phyloP scores from a whole-genome alignment of 1,140 invertebrate genomes.

The Bombus consobrinus region DNA sequence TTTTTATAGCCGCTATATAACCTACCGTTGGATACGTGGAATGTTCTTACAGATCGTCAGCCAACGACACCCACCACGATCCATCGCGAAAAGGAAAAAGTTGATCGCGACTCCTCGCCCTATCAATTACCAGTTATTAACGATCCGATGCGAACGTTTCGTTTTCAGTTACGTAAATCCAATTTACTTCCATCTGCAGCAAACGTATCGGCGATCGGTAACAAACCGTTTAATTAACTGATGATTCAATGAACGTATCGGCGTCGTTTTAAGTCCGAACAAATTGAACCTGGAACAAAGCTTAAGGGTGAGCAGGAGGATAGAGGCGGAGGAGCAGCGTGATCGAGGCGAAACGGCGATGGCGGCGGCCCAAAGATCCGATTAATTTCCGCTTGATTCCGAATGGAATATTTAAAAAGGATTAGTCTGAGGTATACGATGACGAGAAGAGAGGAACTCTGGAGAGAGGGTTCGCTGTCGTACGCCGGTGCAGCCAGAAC shows the following conservation, averaged over 20 bases:
- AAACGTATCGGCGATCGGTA: conserved; percentile 35
- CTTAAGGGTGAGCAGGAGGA: neutral
- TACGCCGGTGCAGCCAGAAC: neutral
- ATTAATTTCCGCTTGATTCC: conserved; percentile 72
- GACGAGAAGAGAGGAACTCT: conserved; percentile 23
- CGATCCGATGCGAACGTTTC: conserved; percentile 24
- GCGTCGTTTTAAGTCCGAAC: conserved; percentile 42
- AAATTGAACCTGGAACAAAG: conserved; percentile 42
- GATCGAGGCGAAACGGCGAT: no score
- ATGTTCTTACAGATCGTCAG: no score
- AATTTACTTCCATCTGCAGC: conserved; percentile 31
- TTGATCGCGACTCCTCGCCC: neutral
- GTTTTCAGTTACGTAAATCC: conserved; percentile 34
- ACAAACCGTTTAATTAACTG: conserved; percentile 52
- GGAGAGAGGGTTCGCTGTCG: neutral
- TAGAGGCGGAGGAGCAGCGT: no score
- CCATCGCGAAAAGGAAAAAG: neutral
- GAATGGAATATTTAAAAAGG: conserved; percentile 73
- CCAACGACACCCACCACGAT: no score
- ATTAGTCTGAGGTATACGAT: conserved; percentile 60
- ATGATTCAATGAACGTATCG: conserved; percentile 43
- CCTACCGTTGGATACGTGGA: no score
- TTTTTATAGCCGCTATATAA: no score
- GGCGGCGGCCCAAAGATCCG: conserved; percentile 55
- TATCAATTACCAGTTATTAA: conserved; percentile 36